A percentile compares a stretch with the other conserved stretches of the same genome.
These are phyloP conservation scores for Phalanger gymnotis DNA, from an alignment of 2,797 vertebrate genomes.

Conservation along the genomic window DNA sequence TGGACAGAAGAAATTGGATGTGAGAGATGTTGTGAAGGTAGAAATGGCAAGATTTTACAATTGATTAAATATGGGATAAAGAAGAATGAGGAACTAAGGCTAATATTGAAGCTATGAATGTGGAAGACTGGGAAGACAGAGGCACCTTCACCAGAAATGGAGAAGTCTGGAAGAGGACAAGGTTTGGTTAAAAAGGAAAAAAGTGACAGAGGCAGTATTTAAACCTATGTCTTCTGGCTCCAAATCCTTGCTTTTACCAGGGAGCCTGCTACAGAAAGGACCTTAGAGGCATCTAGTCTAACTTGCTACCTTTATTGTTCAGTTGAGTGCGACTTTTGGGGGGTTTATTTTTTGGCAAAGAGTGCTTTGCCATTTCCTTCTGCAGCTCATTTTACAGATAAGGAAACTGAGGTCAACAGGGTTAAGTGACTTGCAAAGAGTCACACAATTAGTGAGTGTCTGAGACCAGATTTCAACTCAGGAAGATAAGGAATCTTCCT, in stretches of 20 bases:
- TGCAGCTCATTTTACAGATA: background rate
- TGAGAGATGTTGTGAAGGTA: background rate
- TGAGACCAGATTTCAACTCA: background rate
- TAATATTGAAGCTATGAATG: background rate
- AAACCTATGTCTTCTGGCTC: background rate
- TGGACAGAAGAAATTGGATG: background rate
- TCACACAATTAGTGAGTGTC: background rate
- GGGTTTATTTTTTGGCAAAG: background rate
- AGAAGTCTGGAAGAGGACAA: background rate
- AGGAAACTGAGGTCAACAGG: background rate
- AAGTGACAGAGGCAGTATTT: background rate
- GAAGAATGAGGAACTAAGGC: background rate
- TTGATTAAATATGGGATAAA: background rate
- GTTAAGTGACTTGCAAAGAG: background rate
- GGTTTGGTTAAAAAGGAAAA: background rate
- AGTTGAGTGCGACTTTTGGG: background rate
- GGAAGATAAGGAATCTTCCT: background rate
- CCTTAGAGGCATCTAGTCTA: background rate
- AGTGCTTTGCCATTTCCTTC: background rate
- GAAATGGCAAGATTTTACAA: background rate
- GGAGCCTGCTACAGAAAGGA: background rate
- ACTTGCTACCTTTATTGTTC: background rate
- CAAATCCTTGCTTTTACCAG: background rate
- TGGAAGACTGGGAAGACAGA: background rate
- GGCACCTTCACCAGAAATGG: background rate